Evolutionary conservation across 1,140 invertebrate genomes (phyloP).

Genomic region (Nymphalis io): DNA sequence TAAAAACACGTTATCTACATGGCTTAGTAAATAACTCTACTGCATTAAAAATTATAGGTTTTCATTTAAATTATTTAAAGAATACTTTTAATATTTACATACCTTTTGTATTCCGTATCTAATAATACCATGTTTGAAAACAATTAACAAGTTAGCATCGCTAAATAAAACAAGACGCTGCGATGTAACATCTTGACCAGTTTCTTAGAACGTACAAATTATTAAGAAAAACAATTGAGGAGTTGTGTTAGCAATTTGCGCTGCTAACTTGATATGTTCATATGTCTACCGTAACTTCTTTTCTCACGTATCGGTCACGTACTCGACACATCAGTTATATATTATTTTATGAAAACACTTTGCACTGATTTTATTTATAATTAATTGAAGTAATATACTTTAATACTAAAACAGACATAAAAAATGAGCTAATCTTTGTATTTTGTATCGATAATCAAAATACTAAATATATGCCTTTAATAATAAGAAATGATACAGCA

Average conservation of each 20-base stretch:
- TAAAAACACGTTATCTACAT: neutral
- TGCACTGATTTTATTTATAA: too few relatives aligned
- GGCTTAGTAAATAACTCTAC: neutral
- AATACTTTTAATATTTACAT: neutral
- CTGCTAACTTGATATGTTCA: conserved; percentile 35
- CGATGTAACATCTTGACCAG: neutral
- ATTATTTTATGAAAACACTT: too few relatives aligned
- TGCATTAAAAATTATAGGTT: neutral
- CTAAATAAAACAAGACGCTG: conserved; percentile 11
- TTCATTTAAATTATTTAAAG: neutral
- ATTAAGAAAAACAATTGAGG: conserved; percentile 42
- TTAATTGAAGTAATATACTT: too few relatives aligned
- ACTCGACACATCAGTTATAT: neutral
- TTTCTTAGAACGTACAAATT: conserved; percentile 42
- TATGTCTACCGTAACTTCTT: conserved; percentile 34
- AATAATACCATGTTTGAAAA: conserved; percentile 19
- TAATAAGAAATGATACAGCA: too few relatives aligned
- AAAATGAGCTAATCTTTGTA: too few relatives aligned
- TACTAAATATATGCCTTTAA: too few relatives aligned
- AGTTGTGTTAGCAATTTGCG: conserved; percentile 22
- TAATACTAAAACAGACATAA: too few relatives aligned
- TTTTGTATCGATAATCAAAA: too few relatives aligned
- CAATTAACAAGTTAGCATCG: conserved; percentile 20
- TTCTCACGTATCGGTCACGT: conserved; percentile 43
- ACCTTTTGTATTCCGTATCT: conserved; percentile 6